Conservation (phyloP, 2,888 invertebrate genomes). For the Beris chalybata region DNA sequence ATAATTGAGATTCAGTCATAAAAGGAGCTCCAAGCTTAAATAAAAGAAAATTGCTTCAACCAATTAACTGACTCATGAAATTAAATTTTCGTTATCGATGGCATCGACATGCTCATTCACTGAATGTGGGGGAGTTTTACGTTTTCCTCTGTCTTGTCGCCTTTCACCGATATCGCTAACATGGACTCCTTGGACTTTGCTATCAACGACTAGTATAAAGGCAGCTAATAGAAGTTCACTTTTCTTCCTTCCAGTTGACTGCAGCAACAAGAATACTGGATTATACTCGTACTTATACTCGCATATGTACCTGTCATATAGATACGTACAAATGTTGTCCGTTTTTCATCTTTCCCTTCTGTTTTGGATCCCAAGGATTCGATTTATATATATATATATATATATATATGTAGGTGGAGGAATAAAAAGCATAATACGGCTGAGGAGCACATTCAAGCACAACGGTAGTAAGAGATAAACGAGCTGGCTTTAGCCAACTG, state of each 20-base stretch:
- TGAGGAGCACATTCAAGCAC: not conserved
- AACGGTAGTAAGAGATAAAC: not conserved
- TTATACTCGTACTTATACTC: no score
- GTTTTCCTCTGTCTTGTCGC: not conserved
- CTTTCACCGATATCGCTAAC: not conserved
- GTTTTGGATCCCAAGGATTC: not conserved
- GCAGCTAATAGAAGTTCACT: not conserved
- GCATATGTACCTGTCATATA: no score
- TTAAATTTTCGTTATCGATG: slow-evolving; percentile 36
- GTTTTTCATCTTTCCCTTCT: not conserved
- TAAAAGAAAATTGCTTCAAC: slow-evolving; percentile 34
- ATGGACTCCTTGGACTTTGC: not conserved
- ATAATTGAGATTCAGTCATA: not conserved
- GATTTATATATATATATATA: slow-evolving; percentile 1
- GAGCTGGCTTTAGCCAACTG: not conserved
- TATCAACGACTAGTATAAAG: not conserved
- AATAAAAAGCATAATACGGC: not conserved
- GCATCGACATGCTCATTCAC: slow-evolving; percentile 23
- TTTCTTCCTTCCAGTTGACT: slow-evolving; percentile 2
- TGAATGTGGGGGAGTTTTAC: not conserved
- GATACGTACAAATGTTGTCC: no score
- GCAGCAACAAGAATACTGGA: slow-evolving; percentile 5
- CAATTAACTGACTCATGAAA: slow-evolving; percentile 37
- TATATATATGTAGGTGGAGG: not conserved
- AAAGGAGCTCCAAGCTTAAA: slow-evolving; percentile 21